Evolutionary conservation across 2,113 vertebrate species (phyloP).

Genomic region (Clarias macrocephalus): DNA sequence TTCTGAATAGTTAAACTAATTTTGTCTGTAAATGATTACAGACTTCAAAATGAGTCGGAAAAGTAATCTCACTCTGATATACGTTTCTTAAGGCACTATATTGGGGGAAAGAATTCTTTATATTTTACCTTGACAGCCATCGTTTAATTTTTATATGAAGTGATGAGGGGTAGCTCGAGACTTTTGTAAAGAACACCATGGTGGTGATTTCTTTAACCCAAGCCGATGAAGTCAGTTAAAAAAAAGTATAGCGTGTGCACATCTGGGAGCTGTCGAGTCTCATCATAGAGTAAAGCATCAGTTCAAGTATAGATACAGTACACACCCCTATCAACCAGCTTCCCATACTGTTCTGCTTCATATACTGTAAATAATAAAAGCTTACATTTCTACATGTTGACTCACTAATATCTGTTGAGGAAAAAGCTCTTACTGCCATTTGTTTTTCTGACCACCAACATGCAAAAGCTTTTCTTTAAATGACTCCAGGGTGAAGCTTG

Average conservation of each 20-base stretch:
- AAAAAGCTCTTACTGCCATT: not conserved
- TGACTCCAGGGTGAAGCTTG: not conserved
- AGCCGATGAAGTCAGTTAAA: not conserved
- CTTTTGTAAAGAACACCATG: too few species aligned
- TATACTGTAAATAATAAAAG: not conserved
- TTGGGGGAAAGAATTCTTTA: not conserved
- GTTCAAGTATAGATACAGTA: not conserved
- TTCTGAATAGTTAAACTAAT: not conserved
- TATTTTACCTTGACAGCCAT: too few species aligned
- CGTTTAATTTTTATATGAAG: too few species aligned
- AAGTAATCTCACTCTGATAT: too few species aligned
- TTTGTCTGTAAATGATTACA: too few species aligned
- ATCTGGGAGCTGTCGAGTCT: not conserved
- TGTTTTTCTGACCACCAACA: not conserved
- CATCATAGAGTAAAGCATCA: not conserved
- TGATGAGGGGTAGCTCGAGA: too few species aligned
- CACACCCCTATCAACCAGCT: not conserved
- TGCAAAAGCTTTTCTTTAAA: slow-evolving; percentile 3
- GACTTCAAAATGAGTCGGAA: too few species aligned
- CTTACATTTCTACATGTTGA: not conserved
- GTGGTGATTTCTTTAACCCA: not conserved
- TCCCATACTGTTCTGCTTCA: not conserved
- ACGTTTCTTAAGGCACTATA: too few species aligned
- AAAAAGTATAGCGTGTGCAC: not conserved
- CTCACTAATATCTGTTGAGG: not conserved